Percentiles rank a stretch among this genome's conserved stretches.
phyloP scores from a whole-genome alignment of 2,888 invertebrate genomes.

The Epistrophe eligans region DNA sequence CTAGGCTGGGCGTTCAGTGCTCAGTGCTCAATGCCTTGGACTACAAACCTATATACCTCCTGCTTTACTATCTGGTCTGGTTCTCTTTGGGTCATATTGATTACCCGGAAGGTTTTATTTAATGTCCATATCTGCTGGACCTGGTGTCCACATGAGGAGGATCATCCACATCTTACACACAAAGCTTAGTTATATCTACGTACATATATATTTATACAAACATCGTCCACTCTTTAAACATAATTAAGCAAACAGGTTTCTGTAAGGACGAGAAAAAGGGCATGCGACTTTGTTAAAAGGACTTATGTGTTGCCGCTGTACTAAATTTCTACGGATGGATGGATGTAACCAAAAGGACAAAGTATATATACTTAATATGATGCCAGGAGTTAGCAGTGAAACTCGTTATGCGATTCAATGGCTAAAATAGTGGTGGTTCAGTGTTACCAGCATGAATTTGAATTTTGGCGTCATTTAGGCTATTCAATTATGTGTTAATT shows the following conservation, averaged over 20 bases:
- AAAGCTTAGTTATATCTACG: slow-evolving; percentile 38
- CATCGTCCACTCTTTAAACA: slow-evolving; percentile 42
- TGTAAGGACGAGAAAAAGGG: slow-evolving; percentile 47
- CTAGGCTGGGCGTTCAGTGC: slow-evolving; percentile 39
- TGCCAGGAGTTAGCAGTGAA: slow-evolving; percentile 34
- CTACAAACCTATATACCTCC: neutral
- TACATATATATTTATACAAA: neutral
- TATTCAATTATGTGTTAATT: no score
- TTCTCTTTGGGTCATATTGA: slow-evolving; percentile 67
- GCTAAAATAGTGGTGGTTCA: slow-evolving; percentile 19
- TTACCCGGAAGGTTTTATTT: slow-evolving; percentile 73
- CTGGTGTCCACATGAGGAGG: slow-evolving; percentile 54
- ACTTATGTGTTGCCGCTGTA: slow-evolving; percentile 31
- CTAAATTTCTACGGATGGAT: slow-evolving; percentile 26
- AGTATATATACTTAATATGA: slow-evolving; percentile 16
- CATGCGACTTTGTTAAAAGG: slow-evolving; percentile 14
- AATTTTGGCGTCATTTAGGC: no score
- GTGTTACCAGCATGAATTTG: neutral
- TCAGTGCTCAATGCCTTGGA: neutral
- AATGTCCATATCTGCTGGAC: slow-evolving; percentile 54
- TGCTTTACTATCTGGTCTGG: slow-evolving; percentile 15
- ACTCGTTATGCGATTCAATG: slow-evolving; percentile 40
- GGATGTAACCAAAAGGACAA: neutral
- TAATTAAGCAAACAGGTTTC: slow-evolving; percentile 71
- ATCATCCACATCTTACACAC: slow-evolving; percentile 56